Conservation (phyloP, 2,113 vertebrate species). For the Gymnarchus niloticus region DNA sequence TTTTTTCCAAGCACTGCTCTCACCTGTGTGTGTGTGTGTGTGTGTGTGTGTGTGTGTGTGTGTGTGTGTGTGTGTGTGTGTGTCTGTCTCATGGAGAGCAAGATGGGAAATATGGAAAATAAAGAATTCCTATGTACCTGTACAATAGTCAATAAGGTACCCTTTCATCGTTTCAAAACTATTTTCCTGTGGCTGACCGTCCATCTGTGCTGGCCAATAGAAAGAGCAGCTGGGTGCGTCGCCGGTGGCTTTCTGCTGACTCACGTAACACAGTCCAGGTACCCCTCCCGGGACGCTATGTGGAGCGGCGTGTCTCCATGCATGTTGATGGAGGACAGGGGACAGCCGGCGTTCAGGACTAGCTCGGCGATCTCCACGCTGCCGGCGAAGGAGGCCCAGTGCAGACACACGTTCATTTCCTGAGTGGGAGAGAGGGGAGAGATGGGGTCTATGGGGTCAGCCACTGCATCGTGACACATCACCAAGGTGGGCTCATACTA, state of each 20-base stretch:
- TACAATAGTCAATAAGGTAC: no score
- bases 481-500: background rate
- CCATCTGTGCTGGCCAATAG: no score
- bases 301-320: conserved; percentile 86
- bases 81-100: no score
- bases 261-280: conserved; percentile 81
- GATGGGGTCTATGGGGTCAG: background rate
- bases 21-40: no score
- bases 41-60: no score
- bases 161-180: no score
- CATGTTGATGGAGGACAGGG: conserved; percentile 74
- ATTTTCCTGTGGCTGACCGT: no score
- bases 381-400: conserved; percentile 88
- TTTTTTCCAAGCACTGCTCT: no score
- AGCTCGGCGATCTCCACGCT: conserved; percentile 80
- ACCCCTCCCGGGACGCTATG: conserved; percentile 80
- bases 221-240: no score
- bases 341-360: conserved; percentile 79
- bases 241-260: conserved; percentile 35
- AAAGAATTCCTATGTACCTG: background rate
- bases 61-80: no score
- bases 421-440: conserved; percentile 33
- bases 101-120: background rate
- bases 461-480: background rate
- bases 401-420: conserved; percentile 84